Evolutionary conservation across 2,113 vertebrate species (phyloP).

Genomic region (Microtus richardsoni): DNA sequence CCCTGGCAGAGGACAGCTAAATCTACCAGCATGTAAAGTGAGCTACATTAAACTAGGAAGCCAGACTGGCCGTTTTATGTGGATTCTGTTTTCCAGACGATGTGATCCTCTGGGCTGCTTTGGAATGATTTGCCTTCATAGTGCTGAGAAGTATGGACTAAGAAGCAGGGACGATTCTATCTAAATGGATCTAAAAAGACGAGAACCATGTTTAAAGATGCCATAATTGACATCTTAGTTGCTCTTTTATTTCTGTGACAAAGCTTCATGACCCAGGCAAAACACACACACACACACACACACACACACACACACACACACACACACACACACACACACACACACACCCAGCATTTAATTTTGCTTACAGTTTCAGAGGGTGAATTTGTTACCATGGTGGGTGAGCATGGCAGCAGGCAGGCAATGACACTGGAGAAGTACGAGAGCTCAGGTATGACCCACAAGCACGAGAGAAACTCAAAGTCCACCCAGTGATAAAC

Average conservation of each 20-base stretch:
- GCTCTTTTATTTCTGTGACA: background rate
- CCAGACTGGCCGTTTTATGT: background rate
- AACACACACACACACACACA: too few species aligned
- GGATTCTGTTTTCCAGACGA: background rate
- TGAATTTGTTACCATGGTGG: background rate
- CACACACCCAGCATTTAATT: background rate
- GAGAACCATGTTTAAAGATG: background rate
- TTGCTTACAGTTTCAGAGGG: background rate
- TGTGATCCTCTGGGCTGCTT: background rate
- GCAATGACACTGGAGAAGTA: background rate
- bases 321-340: too few species aligned
- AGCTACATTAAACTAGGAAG: background rate
- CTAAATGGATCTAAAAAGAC: background rate
- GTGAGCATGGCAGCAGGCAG: background rate
- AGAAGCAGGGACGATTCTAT: background rate
- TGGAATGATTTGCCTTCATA: background rate
- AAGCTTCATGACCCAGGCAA: background rate
- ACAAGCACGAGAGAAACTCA: background rate
- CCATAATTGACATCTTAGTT: background rate
- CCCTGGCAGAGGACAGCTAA: background rate
- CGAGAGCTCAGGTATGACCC: background rate
- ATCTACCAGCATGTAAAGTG: background rate
- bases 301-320: too few species aligned
- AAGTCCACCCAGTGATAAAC: background rate
- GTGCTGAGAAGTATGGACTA: background rate